phyloP scores from a whole-genome alignment of 2,888 invertebrate species.

The Lasioglossum morio region DNA sequence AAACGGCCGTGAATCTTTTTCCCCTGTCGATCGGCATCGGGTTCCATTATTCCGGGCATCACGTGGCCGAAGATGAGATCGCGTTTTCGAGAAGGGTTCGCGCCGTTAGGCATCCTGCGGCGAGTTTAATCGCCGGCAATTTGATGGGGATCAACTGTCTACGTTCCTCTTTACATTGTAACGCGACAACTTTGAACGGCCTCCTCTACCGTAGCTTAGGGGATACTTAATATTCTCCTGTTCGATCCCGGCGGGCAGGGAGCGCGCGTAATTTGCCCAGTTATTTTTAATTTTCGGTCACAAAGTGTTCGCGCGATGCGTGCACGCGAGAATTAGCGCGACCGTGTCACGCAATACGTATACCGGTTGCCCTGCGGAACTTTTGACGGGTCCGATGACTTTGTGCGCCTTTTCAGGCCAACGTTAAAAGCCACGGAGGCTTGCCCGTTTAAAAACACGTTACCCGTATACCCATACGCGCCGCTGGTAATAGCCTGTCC shows the following conservation, averaged over 20 bases:
- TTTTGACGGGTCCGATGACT: constrained; percentile 63
- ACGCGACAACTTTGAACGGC: constrained; percentile 14
- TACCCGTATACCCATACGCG: constrained; percentile 40
- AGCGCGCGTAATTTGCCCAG: constrained; percentile 40
- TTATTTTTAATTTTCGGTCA: constrained; percentile 49
- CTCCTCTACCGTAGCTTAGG: constrained; percentile 11
- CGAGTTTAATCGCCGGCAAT: constrained; percentile 51
- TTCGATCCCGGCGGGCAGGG: constrained; percentile 18
- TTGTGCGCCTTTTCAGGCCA: constrained; percentile 56
- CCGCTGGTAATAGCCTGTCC: constrained; percentile 66
- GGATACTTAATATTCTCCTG: constrained; percentile 57
- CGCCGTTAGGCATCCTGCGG: constrained; percentile 27
- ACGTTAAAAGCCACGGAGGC: constrained; percentile 52
- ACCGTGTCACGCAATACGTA: constrained; percentile 64
- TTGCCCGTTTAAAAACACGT: constrained; percentile 65
- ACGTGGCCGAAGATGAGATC: constrained; percentile 12
- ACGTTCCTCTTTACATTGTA: constrained; percentile 26
- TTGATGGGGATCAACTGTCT: constrained; percentile 6
- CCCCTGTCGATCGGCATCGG: neutral
- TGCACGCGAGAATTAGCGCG: constrained; percentile 63
- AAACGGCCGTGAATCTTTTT: neutral
- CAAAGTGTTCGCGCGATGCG: constrained; percentile 47
- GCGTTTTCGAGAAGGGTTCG: constrained; percentile 31
- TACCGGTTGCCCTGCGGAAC: constrained; percentile 58
- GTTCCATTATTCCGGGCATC: constrained; percentile 30